Evolutionary conservation across 2,113 vertebrate genomes (phyloP).

Genomic region (Aphelocoma coerulescens): DNA sequence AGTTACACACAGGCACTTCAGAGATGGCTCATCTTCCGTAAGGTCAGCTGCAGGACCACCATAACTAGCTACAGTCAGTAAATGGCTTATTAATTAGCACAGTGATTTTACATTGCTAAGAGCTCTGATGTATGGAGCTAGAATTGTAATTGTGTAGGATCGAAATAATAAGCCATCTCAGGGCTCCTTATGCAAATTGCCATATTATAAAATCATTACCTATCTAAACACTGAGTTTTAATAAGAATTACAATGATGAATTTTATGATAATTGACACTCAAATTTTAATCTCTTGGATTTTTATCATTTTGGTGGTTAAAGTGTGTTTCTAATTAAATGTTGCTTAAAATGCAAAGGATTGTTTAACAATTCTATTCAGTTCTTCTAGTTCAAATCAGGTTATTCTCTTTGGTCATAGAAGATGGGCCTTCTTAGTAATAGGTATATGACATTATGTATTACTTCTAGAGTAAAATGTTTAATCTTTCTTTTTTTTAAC

Average conservation of each 20-base stretch:
- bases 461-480: constrained; percentile 66
- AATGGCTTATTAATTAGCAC: constrained; percentile 99
- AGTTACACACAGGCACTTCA: constrained; percentile 98
- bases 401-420: constrained; percentile 74
- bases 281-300: constrained; percentile 92
- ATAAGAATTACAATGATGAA: constrained; percentile 99
- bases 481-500: constrained; percentile 59
- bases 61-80: constrained; percentile 96
- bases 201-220: constrained; percentile 99
- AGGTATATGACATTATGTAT: constrained; percentile 65
- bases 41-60: constrained; percentile 97
- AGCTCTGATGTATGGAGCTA: constrained; percentile 98
- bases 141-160: constrained; percentile 97
- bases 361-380: constrained; percentile 75
- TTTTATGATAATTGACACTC: constrained; percentile 99
- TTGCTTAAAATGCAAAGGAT: constrained; percentile 90
- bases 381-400: constrained; percentile 70
- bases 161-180: constrained; percentile 98
- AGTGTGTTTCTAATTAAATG: constrained; percentile 95
- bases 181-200: constrained; percentile 99
- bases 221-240: constrained; percentile 98
- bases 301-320: constrained; percentile 90
- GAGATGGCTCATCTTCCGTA: constrained; percentile 91
- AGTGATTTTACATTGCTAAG: constrained; percentile 97
- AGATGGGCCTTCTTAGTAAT: constrained; percentile 59